phyloP scores from a whole-genome alignment of 2,888 invertebrate genomes.

The Nasonia oneida region DNA sequence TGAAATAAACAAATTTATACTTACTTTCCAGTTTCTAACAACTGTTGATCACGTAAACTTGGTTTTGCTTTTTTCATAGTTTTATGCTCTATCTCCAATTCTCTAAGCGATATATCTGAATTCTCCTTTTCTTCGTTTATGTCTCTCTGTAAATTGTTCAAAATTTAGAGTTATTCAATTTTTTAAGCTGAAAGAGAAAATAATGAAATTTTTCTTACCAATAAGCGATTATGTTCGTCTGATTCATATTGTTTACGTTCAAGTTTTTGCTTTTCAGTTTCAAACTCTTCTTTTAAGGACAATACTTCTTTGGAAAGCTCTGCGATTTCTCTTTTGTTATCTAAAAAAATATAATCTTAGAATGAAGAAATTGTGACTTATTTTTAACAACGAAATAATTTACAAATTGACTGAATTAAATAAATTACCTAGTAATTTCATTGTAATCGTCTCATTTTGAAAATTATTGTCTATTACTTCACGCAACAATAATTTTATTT shows the following conservation, averaged over 20 bases:
- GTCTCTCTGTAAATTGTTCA: constrained; percentile 54
- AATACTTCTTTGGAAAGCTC: constrained; percentile 53
- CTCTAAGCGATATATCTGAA: constrained; percentile 46
- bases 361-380: background rate
- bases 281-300: constrained; percentile 54
- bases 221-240: constrained; percentile 35
- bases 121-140: constrained; percentile 60
- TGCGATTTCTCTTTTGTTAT: constrained; percentile 54
- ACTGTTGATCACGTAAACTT: constrained; percentile 60
- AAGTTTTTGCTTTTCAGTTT: constrained; percentile 53
- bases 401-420: background rate
- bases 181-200: background rate
- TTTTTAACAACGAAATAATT: constrained; percentile 11
- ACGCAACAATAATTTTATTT: constrained; percentile 54
- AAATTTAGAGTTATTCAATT: background rate
- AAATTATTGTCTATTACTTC: constrained; percentile 51
- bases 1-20: constrained; percentile 34
- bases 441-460: constrained; percentile 49
- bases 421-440: constrained; percentile 55
- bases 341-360: constrained; percentile 46
- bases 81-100: constrained; percentile 54
- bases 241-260: constrained; percentile 54
- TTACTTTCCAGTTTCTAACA: constrained; percentile 65
- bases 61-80: constrained; percentile 59
- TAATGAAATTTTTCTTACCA: constrained; percentile 56